Evolutionary conservation across 2,113 vertebrate genomes (phyloP).

Genomic region (Boleophthalmus pectinirostris): DNA sequence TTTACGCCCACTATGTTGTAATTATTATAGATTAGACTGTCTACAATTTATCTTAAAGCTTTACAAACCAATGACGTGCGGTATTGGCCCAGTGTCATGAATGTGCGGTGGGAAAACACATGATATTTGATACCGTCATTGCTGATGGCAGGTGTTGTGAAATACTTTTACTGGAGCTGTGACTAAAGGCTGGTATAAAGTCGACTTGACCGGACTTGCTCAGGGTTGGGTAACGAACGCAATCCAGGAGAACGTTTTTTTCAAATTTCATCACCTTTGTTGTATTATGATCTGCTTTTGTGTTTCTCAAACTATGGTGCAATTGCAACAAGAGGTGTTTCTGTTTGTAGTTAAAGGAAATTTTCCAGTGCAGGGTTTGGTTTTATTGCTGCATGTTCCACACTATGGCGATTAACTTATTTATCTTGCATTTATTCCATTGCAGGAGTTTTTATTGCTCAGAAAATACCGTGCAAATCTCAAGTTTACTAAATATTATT

Average conservation of each 20-base stretch:
- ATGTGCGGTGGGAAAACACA: neutral
- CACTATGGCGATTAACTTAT: neutral
- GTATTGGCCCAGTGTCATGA: neutral
- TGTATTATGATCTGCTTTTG: neutral
- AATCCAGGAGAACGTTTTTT: constrained; percentile 2
- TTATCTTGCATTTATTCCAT: neutral
- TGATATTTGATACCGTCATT: constrained; percentile 8
- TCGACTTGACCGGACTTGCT: constrained; percentile 56
- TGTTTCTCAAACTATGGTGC: neutral
- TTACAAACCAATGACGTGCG: neutral
- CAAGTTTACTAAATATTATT: no score
- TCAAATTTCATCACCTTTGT: neutral
- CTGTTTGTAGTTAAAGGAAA: neutral
- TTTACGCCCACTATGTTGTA: constrained; percentile 1
- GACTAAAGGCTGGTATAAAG: constrained; percentile 36
- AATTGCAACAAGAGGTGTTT: neutral
- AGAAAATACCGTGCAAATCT: neutral
- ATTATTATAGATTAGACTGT: neutral
- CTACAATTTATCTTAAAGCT: neutral
- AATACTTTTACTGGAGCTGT: constrained; percentile 34
- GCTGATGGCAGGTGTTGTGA: constrained; percentile 41
- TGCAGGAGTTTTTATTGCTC: neutral
- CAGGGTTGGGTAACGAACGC: constrained; percentile 35
- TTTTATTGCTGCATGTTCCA: neutral
- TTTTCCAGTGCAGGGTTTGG: neutral